Base-by-base conservation (phyloP, 2,113 vertebrate species). In the Galeopterus variegatus region DNA sequence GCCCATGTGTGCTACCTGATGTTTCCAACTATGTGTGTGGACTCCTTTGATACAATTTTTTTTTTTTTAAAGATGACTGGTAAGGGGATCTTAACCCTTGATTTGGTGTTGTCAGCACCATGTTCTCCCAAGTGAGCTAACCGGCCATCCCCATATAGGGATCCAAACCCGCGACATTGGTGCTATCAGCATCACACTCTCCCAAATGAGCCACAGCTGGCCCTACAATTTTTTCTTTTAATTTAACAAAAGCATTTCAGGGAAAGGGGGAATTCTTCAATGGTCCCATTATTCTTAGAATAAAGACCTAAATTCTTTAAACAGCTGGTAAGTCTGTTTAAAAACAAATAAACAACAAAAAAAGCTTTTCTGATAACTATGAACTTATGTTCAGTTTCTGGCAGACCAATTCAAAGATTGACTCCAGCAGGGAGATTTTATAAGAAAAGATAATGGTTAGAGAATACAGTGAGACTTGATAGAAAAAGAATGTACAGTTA, bases 391-490 rank as follows among this genome's bases (percentile, higher is more conserved):
- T 89, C 60, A 81, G 13, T 31, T 9, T 31, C 72, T 76, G 81
- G 82, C 72, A 89, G 65, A 92, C 56, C 31, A 84, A 94, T 64
- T 41, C 82, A 73, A 79, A 89, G 73, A 56, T 69, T 84, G 65
- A 81, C 26, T 76, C 45, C 72, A 13, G 60, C 45, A 52, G 76
- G 77, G n/a, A 58, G 33, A 85, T 65, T 92, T 94, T 65, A 65
- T 14, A 77, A 95, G 76, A 86, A 87, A 70, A 84, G 48, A 90
- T 24, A 62, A 65, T n/a, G 54, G 70, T 19, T 54, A 26, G 80
- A 33, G 73, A 75, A 84, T 15, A 89, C 19, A 23, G 83, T 80
- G 65, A 95, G 67, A 76, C n/a, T 17, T 69, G 60, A n/a, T 4
- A 73, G 19, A 60, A 64, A 72, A 76, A 82, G n/a, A 64, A 21